phyloP scores from a whole-genome alignment of 2,888 invertebrate species.

The Cremastinae sp. region DNA sequence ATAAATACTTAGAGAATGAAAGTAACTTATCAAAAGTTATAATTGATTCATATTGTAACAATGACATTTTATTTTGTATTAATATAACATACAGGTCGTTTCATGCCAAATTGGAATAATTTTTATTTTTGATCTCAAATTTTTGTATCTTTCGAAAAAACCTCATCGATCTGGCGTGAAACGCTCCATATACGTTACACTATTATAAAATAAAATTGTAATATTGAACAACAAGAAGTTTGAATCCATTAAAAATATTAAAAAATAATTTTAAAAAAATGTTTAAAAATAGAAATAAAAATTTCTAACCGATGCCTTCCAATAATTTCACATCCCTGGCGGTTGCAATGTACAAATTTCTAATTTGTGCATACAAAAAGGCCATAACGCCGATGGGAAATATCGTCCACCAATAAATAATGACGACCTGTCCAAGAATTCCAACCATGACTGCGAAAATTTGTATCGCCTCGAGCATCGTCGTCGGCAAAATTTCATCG shows the following conservation, averaged over 20 bases:
- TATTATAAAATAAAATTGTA: too few species aligned
- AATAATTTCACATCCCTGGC: conserved; percentile 88
- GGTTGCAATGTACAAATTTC: conserved; percentile 86
- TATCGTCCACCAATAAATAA: conserved; percentile 86
- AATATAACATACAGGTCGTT: not conserved
- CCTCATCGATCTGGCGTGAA: too few species aligned
- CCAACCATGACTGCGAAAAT: conserved; percentile 87
- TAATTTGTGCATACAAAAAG: conserved; percentile 84
- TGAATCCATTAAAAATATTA: too few species aligned
- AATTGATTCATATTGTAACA: too few species aligned
- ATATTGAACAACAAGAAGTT: too few species aligned
- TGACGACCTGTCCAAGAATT: conserved; percentile 86
- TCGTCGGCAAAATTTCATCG: conserved; percentile 86
- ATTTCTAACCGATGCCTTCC: conserved; percentile 81
- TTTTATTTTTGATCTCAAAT: not conserved
- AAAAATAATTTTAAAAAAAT: too few species aligned
- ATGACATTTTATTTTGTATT: not conserved
- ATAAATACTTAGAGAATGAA: too few species aligned
- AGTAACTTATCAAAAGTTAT: too few species aligned
- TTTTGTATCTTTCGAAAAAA: not conserved
- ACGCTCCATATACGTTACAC: too few species aligned
- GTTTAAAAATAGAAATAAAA: too few species aligned
- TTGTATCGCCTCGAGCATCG: conserved; percentile 84
- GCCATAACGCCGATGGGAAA: conserved; percentile 84
- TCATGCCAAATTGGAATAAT: not conserved